These are phyloP conservation scores for Halcyon chelicuti DNA, from an alignment of 2,797 vertebrate species.

Conservation along the genomic window DNA sequence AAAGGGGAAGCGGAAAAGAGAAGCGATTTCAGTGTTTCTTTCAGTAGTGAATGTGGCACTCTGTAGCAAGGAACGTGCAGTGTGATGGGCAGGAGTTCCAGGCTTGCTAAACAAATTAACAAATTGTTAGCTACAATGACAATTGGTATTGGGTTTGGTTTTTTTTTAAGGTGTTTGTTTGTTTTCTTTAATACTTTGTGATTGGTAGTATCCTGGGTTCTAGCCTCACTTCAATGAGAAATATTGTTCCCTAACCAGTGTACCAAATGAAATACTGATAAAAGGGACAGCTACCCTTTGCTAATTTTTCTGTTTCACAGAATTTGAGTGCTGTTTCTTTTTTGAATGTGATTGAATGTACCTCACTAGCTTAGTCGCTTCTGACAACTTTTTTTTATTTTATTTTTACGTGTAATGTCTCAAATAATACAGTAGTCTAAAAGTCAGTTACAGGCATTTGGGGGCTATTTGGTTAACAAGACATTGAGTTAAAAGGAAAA, in stretches of 20 bases:
- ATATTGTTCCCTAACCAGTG: neutral
- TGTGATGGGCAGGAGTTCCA: neutral
- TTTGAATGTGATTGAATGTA: neutral
- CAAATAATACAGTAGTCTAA: neutral
- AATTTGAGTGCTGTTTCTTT: neutral
- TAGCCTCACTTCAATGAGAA: neutral
- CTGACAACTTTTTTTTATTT: neutral
- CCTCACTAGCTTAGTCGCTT: neutral
- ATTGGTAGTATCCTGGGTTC: neutral
- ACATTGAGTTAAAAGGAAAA: neutral
- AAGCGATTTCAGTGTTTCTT: slow-evolving; percentile 7
- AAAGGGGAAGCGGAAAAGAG: slow-evolving; percentile 31
- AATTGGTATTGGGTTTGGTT: neutral
- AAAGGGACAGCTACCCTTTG: neutral
- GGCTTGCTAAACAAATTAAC: neutral
- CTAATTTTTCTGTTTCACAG: neutral
- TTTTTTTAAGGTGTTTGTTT: no score
- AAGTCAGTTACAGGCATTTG: neutral
- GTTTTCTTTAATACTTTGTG: neutral
- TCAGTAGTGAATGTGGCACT: neutral
- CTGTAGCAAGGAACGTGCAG: neutral
- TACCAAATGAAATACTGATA: neutral
- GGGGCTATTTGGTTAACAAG: neutral
- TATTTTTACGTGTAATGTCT: neutral
- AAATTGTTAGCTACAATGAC: neutral